Conservation (phyloP, 2,888 invertebrate genomes). For the Hirtodrosophila histrioides region DNA sequence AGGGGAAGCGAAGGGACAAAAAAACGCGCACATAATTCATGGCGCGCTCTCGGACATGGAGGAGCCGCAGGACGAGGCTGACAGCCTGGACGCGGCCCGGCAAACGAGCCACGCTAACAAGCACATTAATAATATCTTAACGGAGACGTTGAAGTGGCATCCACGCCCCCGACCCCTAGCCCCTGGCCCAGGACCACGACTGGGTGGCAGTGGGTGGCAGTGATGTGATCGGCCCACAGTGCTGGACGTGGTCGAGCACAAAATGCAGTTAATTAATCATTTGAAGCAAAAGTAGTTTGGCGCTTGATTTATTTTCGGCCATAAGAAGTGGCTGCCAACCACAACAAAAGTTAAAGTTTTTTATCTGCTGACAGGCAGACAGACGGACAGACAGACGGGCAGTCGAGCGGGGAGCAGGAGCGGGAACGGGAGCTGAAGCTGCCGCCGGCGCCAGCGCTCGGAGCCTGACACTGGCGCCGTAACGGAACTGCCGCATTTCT, state of each 20-base stretch:
- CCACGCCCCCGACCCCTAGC: constrained; percentile 32
- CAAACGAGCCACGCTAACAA: constrained; percentile 55
- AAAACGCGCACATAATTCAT: constrained; percentile 66
- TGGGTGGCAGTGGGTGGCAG: background rate
- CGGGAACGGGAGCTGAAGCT: constrained; percentile 5
- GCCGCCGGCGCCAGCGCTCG: constrained; percentile 11
- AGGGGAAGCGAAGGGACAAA: constrained; percentile 8
- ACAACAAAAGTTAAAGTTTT: constrained; percentile 65
- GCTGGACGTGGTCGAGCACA: constrained; percentile 66
- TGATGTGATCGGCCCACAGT: constrained; percentile 23
- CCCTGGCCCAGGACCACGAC: background rate
- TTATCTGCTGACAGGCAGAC: constrained; percentile 47
- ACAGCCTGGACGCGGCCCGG: constrained; percentile 9
- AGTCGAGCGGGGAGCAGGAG: constrained; percentile 1
- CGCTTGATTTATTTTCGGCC: constrained; percentile 74
- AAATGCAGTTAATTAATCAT: constrained; percentile 79
- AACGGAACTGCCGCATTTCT: constrained; percentile 20
- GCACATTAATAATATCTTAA: constrained; percentile 75
- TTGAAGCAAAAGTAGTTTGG: constrained; percentile 69
- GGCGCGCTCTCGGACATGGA: constrained; percentile 5
- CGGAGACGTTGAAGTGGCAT: constrained; percentile 57
- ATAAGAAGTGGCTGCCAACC: constrained; percentile 56
- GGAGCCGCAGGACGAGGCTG: background rate
- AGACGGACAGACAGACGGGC: constrained; percentile 7
- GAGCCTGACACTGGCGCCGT: constrained; percentile 30